These are phyloP conservation scores for Mus pahari DNA, from an alignment of 2,113 vertebrate genomes.

Conservation along the genomic window DNA sequence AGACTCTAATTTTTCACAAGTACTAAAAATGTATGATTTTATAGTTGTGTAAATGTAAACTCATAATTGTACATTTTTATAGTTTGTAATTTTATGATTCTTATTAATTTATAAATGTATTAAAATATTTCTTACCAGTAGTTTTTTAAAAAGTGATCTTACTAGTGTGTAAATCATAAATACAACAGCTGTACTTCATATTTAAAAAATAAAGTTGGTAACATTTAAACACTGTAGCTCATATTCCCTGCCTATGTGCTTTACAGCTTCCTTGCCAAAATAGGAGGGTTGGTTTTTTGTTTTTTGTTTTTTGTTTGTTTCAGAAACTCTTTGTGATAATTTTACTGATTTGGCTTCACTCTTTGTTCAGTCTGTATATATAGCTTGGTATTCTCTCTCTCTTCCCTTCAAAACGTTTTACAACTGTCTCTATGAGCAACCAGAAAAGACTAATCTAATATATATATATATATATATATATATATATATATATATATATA, in stretches of 20 bases:
- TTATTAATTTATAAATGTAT: slow-evolving; percentile 53
- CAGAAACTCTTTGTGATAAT: slow-evolving; percentile 64
- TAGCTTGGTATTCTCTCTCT: neutral
- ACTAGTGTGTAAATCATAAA: slow-evolving; percentile 32
- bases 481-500: too few relatives aligned
- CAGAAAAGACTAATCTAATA: slow-evolving; percentile 69
- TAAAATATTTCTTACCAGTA: slow-evolving; percentile 43
- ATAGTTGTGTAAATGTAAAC: neutral
- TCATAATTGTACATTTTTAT: slow-evolving; percentile 3
- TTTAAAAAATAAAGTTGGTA: neutral
- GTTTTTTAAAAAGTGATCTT: slow-evolving; percentile 47
- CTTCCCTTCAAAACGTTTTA: slow-evolving; percentile 69
- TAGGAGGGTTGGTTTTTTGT: neutral
- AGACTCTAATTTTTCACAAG: slow-evolving; percentile 64
- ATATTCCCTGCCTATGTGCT: neutral
- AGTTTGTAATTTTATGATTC: slow-evolving; percentile 48
- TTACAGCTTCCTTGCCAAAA: slow-evolving; percentile 16
- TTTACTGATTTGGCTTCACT: slow-evolving; percentile 26
- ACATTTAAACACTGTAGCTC: slow-evolving; percentile 51
- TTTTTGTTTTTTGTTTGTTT: neutral
- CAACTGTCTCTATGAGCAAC: slow-evolving; percentile 42
- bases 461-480: too few relatives aligned
- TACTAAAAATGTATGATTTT: neutral
- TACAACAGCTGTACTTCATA: slow-evolving; percentile 42
- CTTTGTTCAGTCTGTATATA: slow-evolving; percentile 56